Evolutionary conservation across 2,888 invertebrate species (phyloP), one percentile per base, ranked within the genome.

Genomic region (Periphyllus acericola): DNA sequence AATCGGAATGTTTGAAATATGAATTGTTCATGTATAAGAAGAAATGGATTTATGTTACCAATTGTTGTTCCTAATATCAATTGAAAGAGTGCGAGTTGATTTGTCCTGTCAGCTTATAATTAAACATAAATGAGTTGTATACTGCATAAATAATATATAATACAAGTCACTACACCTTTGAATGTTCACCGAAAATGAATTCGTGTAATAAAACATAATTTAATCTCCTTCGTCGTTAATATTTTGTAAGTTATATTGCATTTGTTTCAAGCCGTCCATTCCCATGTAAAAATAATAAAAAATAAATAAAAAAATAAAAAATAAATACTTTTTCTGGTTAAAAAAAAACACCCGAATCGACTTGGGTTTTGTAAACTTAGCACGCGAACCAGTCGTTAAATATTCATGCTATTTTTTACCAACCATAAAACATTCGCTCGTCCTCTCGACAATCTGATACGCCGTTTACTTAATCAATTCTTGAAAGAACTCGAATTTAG

Each of bases 341-440:
- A 78, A 76, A 79, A 46, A 74, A 74, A 85, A 79, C 60, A 68
- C 55, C 60, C 72, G 80, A 79, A 55, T 72, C 32, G 40, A 87
- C 79, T 71, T 60, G 21, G 60, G 46, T 80, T 75, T 55, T 74
- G 32, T 60, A 4, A 78, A 40, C 74, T 32, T 3, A 36, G 36
- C 86, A 87, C 80, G 86, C 86, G 36, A 87, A 80, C 25, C 29
- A 11, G 72, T 80, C 80, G 79, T 87, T 87, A 87, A 87, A 87
- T 80, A 80, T 80, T 34, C 52, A 80, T 80, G 72, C 55, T 32
- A 71, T 78, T 66, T 85, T 84, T 78, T 78, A 29, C 55, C 72
- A 29, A 80, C 40, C 32, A 74, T 80, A 87, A 87, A 87, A 81
- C 55, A 86, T 79, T 72, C 40, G 25, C 32, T 76, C 46, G 84